A percentile compares a stretch with the other conserved stretches of the same genome.
These are phyloP conservation scores for Pantherophis vulpinus DNA, from an alignment of 2,797 vertebrate genomes.

Conservation along the genomic window DNA sequence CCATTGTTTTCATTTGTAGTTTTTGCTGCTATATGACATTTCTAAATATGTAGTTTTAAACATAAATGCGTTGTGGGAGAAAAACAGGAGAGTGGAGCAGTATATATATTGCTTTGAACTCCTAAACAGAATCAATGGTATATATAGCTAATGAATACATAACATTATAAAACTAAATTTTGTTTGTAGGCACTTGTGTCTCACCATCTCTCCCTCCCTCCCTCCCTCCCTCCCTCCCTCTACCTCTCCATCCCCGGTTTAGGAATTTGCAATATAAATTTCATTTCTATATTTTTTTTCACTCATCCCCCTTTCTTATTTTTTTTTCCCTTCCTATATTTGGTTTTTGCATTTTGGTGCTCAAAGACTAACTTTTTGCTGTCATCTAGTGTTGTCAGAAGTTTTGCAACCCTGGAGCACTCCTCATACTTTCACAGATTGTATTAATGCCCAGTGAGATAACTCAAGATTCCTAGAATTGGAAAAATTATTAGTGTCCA, in stretches of 20 bases:
- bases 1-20: background rate
- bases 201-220: background rate
- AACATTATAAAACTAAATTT: background rate
- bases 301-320: background rate
- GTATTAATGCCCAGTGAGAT: background rate
- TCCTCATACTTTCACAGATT: background rate
- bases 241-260: too few relatives aligned
- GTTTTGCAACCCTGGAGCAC: background rate
- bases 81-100: background rate
- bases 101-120: background rate
- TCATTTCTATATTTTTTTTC: background rate
- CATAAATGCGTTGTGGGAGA: background rate
- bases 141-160: background rate
- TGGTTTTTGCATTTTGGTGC: background rate
- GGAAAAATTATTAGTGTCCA: background rate
- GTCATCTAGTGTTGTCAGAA: background rate
- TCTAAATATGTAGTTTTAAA: background rate
- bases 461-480: background rate
- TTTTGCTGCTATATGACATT: background rate
- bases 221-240: background rate
- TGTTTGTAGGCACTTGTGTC: background rate
- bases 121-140: background rate
- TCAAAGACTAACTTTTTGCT: background rate
- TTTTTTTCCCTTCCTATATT: background rate
- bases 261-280: background rate